A percentile compares a stretch with the other conserved stretches of the same genome.
Evolutionary conservation across 2,888 invertebrate species (phyloP).

Genomic region (Eilema sororculum): DNA sequence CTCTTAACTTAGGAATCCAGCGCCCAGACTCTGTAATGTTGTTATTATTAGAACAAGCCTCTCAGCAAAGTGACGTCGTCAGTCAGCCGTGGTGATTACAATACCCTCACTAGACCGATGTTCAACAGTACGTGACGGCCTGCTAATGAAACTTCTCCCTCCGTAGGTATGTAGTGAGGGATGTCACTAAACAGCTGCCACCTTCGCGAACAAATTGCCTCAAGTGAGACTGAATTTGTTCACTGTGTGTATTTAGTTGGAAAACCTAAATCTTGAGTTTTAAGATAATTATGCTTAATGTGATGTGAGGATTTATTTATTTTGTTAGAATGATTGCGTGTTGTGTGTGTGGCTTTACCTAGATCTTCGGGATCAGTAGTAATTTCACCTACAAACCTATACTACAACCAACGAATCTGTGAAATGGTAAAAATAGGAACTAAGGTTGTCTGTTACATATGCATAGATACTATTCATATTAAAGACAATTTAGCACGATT

Average conservation of each 20-base stretch:
- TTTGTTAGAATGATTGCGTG: too few species aligned
- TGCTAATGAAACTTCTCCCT: conserved; percentile 9
- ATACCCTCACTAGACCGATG: conserved; percentile 3
- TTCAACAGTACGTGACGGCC: conserved; percentile 16
- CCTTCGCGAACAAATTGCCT: not conserved
- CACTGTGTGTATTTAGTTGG: not conserved
- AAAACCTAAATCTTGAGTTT: not conserved
- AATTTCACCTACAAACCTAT: too few species aligned
- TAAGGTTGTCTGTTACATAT: too few species aligned
- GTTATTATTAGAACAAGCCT: not conserved
- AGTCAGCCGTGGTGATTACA: conserved; percentile 13
- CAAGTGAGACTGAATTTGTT: not conserved
- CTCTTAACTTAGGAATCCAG: not conserved
- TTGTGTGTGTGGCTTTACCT: too few species aligned
- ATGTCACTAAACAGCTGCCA: not conserved
- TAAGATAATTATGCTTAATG: not conserved
- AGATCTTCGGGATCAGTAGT: too few species aligned
- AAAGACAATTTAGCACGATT: too few species aligned
- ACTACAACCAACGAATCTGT: too few species aligned
- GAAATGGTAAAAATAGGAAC: too few species aligned
- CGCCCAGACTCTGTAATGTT: not conserved
- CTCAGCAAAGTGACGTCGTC: not conserved
- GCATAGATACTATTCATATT: too few species aligned
- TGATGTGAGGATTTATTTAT: too few species aligned
- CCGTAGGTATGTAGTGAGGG: conserved; percentile 1